Evolutionary conservation across 1,140 invertebrate species (phyloP), one percentile per base, ranked within the genome.

Genomic region (Temnothorax longispinosus): DNA sequence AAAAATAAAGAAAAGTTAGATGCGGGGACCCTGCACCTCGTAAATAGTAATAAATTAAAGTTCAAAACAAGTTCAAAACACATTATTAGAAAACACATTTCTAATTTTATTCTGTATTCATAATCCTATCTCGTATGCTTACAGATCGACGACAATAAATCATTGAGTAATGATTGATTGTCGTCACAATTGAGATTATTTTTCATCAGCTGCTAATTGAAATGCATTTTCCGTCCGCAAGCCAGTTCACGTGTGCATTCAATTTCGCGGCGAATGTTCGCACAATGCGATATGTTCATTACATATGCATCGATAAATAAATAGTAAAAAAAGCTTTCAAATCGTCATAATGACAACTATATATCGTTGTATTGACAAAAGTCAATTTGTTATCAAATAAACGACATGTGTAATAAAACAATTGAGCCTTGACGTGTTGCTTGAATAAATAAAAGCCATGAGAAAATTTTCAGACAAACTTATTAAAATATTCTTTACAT

Each of bases 181-280:
- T 54, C 44, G 18, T 44, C 44, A 74, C 21, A 47, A 85, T 60
- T 56, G 38, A 75, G 47, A 47, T 47, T 50, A 67, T 52, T 85
- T 82, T 72, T 85, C 74, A 81, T 47, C 62, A 52, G 35, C 60
- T 56, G n/a, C 11, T 67, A 58, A 74, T 72, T 65, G 72, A 75
- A 85, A 88, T n/a, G 54, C 75, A 78, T 80, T 89, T 80, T 84
- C 72, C 71, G 67, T 88, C 41, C 71, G 44, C 47, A 32, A 41
- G 15, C 38, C 54, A 78, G 56, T 78, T 75, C 32, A 11, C 32
- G 18, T 4, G 47, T 47, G 35, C 41, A 47, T 50, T 41, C 13
- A 85, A 85, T 76, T 56, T 32, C 11, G 13, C 18, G 6, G 80
- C 27, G 11, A 21, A 60, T 50, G 4, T 50, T 21, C 27, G 27